Evolutionary conservation across 2,888 invertebrate species (phyloP), one percentile per base, ranked within the genome.

Genomic region (Orthosia gothica): DNA sequence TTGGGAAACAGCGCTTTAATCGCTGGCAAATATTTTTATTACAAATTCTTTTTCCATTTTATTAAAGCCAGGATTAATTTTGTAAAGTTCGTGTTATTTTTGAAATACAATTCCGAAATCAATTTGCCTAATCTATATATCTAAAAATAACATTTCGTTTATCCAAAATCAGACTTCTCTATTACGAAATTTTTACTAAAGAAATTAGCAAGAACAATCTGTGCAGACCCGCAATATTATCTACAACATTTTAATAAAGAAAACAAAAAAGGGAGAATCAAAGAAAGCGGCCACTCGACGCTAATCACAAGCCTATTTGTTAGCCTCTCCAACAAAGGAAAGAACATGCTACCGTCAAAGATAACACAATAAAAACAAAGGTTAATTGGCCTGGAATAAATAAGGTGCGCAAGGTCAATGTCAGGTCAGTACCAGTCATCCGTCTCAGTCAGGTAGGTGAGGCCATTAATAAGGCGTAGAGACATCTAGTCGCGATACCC

Each of bases 341-440:
- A 40, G 66, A 72, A 79, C 63, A 81, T 64, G 76, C 76, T 79
- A 80, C 73, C 82, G 71, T 84, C 84, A 79, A 40, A 83, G 49
- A 83, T 83, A 84, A 70, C 85, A 74, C 70, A 82, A 78, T 74
- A 83, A 80, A 84, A 84, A 85, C 85, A 83, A 85, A 81, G 76
- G 76, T 75, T 77, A 72, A 79, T 82, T 83, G 81, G 76, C 79
- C 75, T 26, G 3, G 26, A 26, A 26, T 26, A 26, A 26, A 26
- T 26, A 26, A 3, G 26, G 26, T 26, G 26, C 26, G 26, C 26
- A 26, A 26, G 26, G 26, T 26, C 26, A 26, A 26, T 3, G 26
- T 3, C 78, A 88, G 89, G 88, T 87, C 26, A 26, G 26, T 26
- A 26, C 26, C 26, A 2, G 26, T 3, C 26, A 26, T 26, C 26